phyloP scores from a whole-genome alignment of 2,797 vertebrate genomes.

The Limosa lapponica region DNA sequence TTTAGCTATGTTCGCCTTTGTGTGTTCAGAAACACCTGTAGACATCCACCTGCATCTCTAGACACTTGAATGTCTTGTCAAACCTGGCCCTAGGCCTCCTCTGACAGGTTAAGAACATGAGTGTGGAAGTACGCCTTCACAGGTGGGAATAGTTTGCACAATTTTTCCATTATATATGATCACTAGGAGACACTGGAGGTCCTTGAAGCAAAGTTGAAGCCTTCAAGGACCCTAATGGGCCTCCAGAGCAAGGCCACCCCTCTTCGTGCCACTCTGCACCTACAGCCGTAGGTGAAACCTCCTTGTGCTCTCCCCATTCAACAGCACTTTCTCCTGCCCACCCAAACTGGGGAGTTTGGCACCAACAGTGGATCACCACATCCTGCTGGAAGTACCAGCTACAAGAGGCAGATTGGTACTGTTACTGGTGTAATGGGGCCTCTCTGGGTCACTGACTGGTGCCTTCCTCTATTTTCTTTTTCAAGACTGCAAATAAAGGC shows the following conservation, averaged over 20 bases:
- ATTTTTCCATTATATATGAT: background rate
- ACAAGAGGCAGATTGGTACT: background rate
- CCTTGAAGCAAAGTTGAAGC: background rate
- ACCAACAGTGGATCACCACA: rapidly evolving
- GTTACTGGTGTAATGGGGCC: rapidly evolving
- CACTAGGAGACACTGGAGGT: background rate
- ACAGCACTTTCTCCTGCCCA: background rate
- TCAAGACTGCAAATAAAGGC: background rate
- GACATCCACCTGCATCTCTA: background rate
- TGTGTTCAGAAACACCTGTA: background rate
- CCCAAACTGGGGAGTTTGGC: rapidly evolving
- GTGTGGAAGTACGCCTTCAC: rapidly evolving
- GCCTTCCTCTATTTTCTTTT: background rate
- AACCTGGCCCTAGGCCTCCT: background rate
- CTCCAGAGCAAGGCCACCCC: background rate
- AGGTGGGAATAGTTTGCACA: background rate
- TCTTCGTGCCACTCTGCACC: rapidly evolving
- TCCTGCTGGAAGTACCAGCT: background rate
- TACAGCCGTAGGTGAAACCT: background rate
- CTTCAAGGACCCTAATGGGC: background rate
- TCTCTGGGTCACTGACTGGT: background rate
- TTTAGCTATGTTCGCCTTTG: background rate
- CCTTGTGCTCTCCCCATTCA: background rate
- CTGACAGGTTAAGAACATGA: background rate
- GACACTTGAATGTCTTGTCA: background rate